Conservation (phyloP, 2,797 vertebrate genomes). For the Alectoris magna region DNA sequence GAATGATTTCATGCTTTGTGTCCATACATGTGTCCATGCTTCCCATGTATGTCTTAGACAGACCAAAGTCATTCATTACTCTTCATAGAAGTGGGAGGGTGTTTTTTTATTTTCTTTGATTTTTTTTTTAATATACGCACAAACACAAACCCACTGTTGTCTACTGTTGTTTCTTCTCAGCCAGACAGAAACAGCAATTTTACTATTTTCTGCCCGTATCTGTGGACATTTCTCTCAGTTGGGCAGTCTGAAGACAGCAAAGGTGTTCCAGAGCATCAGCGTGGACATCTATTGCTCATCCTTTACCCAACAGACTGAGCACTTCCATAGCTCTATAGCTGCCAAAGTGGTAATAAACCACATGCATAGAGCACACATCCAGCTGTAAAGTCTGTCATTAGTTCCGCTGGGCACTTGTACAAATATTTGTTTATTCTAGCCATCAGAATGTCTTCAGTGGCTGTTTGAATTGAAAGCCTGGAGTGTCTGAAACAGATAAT, state of each 20-base stretch:
- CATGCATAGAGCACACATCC: not conserved
- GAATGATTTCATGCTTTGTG: not conserved
- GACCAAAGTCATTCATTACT: not conserved
- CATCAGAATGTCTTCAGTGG: not conserved
- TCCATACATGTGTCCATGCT: not conserved
- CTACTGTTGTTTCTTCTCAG: not conserved
- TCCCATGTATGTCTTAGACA: too few relatives aligned
- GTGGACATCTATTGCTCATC: not conserved
- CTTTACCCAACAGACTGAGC: not conserved
- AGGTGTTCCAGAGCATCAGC: not conserved
- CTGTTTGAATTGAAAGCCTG: not conserved
- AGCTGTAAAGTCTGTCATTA: not conserved
- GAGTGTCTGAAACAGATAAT: not conserved
- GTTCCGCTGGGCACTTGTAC: not conserved
- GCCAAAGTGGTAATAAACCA: not conserved
- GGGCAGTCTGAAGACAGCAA: not conserved
- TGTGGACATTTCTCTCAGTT: not conserved
- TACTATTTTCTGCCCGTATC: not conserved
- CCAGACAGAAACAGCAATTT: not conserved
- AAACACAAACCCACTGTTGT: accelerated
- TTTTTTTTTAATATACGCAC: accelerated
- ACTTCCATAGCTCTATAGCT: not conserved
- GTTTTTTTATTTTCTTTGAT: not conserved
- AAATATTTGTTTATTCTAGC: not conserved
- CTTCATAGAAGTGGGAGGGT: not conserved